A percentile compares a stretch with the other conserved stretches of the same genome.
Conservation (phyloP, 2,113 vertebrate species). For the Chlorodrepanis virens region DNA sequence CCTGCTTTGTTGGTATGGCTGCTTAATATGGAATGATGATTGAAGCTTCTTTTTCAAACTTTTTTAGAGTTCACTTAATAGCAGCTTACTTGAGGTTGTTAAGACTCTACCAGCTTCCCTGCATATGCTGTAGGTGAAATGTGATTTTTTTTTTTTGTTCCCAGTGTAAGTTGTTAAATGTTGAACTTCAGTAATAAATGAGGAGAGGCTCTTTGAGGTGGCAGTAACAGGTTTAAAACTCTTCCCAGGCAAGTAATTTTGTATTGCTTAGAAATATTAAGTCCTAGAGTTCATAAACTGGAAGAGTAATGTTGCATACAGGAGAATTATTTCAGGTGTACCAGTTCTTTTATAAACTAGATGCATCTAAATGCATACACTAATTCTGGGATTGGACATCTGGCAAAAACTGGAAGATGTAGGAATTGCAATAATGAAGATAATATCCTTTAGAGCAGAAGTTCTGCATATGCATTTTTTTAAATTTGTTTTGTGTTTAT, state of each 20-base stretch:
- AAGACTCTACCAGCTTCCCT: background rate
- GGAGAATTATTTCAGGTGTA: background rate
- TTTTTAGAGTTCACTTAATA: background rate
- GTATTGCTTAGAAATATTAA: background rate
- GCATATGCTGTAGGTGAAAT: background rate
- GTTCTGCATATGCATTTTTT: background rate
- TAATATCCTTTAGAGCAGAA: background rate
- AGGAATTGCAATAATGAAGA: background rate
- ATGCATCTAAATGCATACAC: background rate
- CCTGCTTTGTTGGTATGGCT: background rate
- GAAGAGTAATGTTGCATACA: background rate
- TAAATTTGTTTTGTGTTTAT: background rate
- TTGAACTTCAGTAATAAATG: background rate
- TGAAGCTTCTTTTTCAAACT: background rate
- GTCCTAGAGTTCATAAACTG: background rate
- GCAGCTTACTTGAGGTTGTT: background rate
- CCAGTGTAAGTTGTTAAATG: background rate
- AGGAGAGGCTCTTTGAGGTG: fast-evolving
- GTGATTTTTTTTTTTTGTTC: background rate
- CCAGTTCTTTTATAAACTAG: background rate
- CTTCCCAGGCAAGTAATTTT: background rate
- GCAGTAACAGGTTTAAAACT: background rate
- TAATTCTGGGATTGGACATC: background rate
- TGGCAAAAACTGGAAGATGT: background rate
- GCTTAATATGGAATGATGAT: background rate